These are phyloP conservation scores for Hippoglossus hippoglossus DNA, from an alignment of 2,797 vertebrate genomes.

Conservation along the genomic window DNA sequence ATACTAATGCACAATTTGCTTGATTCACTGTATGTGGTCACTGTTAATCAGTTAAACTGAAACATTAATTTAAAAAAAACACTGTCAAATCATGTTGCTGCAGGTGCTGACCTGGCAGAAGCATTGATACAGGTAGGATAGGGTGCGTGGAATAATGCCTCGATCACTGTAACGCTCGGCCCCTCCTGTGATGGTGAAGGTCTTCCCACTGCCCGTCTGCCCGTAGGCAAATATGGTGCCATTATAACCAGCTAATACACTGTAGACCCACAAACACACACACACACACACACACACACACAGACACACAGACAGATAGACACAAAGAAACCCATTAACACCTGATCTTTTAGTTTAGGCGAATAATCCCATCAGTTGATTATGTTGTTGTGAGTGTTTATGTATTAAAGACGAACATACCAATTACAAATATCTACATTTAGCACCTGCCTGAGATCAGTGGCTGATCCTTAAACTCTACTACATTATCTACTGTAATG, in stretches of 20 bases:
- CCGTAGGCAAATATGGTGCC: constrained; percentile 98
- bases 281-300: constrained; percentile 18
- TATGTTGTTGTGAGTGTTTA: not conserved
- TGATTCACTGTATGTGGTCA: too few relatives aligned
- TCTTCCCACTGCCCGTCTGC: constrained; percentile 97
- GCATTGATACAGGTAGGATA: constrained; percentile 91
- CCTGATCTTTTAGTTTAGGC: too few relatives aligned
- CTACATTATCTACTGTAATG: not conserved
- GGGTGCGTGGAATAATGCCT: constrained; percentile 93
- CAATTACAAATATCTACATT: not conserved
- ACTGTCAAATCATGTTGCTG: not conserved
- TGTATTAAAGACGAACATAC: not conserved
- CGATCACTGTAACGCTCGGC: constrained; percentile 91
- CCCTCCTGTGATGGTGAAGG: constrained; percentile 96
- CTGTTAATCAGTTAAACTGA: not conserved
- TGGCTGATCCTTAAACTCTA: not conserved
- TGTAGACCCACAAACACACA: constrained; percentile 69
- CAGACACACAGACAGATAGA: not conserved
- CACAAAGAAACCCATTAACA: too few relatives aligned
- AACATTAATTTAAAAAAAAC: not conserved
- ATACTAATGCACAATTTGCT: too few relatives aligned
- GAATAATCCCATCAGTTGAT: not conserved
- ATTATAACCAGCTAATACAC: constrained; percentile 93
- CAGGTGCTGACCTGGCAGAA: constrained; percentile 83
- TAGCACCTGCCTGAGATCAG: not conserved